A percentile compares a stretch with the other conserved stretches of the same genome.
These are phyloP conservation scores for Thalassophryne amazonica DNA, from an alignment of 2,797 vertebrate genomes.

Conservation along the genomic window DNA sequence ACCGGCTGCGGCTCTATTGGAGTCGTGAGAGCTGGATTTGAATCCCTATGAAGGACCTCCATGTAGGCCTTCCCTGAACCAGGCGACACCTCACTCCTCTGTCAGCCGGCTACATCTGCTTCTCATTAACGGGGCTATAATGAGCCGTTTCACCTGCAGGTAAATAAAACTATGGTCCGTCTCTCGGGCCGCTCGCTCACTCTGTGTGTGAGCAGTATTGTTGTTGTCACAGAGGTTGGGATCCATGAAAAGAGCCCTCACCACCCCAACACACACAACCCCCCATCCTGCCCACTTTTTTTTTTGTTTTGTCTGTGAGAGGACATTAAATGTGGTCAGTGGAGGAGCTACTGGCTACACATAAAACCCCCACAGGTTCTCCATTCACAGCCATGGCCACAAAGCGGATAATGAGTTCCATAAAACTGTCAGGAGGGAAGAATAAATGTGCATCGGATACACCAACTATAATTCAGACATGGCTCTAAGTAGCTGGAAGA, in stretches of 20 bases:
- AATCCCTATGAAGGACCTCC: conserved; percentile 68
- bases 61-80: conserved; percentile 55
- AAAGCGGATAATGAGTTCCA: conserved; percentile 99
- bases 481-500: conserved; percentile 97
- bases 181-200: conserved; percentile 33
- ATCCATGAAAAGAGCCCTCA: conserved; percentile 17
- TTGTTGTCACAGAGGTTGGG: conserved; percentile 42
- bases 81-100: conserved; percentile 53
- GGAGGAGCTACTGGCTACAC: conserved; percentile 87
- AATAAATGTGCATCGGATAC: conserved; percentile 95
- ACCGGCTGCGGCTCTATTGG: conserved; percentile 44
- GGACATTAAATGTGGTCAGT: conserved; percentile 79
- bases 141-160: conserved; percentile 76
- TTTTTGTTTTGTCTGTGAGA: conserved; percentile 48
- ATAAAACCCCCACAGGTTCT: conserved; percentile 86
- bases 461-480: conserved; percentile 94
- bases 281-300: conserved; percentile 18
- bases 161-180: conserved; percentile 67
- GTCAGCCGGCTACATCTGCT: conserved; percentile 73
- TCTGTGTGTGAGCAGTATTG: conserved; percentile 34
- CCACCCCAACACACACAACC: too few species aligned
- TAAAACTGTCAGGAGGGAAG: conserved; percentile 96
- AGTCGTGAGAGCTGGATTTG: conserved; percentile 40
- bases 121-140: conserved; percentile 78
- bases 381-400: conserved; percentile 91